A percentile compares a stretch with the other conserved stretches of the same genome.
Evolutionary conservation across 2,797 vertebrate genomes (phyloP).

Genomic region (Bradypus variegatus): DNA sequence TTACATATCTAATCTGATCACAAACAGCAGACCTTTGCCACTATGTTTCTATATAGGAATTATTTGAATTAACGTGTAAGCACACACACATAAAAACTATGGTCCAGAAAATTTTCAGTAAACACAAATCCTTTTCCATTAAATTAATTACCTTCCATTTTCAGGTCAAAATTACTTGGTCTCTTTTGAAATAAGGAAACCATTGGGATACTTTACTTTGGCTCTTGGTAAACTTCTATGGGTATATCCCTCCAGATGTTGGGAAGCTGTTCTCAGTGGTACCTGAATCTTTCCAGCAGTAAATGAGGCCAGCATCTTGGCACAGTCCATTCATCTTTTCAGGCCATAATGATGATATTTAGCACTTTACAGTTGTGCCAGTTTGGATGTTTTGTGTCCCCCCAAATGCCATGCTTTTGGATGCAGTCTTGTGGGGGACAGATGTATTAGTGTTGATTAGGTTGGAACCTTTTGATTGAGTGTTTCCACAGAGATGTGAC

Average conservation of each 20-base stretch:
- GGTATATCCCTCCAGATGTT: background rate
- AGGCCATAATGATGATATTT: background rate
- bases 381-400: no score
- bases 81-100: background rate
- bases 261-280: background rate
- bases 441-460: no score
- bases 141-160: conserved; percentile 27
- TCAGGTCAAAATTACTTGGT: background rate
- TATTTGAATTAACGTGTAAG: conserved; percentile 26
- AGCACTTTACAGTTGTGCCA: background rate
- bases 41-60: conserved; percentile 15
- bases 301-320: background rate
- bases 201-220: background rate
- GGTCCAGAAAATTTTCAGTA: background rate
- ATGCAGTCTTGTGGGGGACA: no score
- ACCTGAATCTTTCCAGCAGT: background rate
- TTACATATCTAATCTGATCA: background rate
- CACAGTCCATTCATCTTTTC: background rate
- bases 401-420: no score
- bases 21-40: conserved; percentile 20
- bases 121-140: conserved; percentile 21
- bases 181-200: background rate
- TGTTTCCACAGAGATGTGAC: no score
- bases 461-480: no score
- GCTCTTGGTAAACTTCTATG: background rate